Base-by-base conservation (phyloP, 2,113 vertebrate species). In the Pituophis catenifer region DNA sequence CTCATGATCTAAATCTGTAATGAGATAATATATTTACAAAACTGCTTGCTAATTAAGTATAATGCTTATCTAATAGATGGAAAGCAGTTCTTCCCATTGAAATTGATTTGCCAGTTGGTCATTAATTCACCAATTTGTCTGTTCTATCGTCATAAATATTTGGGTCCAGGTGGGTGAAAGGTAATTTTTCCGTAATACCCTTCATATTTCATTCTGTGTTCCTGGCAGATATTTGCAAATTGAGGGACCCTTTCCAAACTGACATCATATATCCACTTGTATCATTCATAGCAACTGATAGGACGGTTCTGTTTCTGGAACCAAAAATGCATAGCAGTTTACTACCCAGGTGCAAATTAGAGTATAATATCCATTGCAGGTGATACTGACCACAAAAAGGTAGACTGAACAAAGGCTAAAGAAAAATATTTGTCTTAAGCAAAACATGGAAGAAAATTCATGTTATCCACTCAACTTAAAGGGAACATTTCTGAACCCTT, bases 91-190 rank as follows among this genome's bases (percentile, higher is more conserved):
- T 91, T 93, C 94, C 95, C 91, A 88, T 93, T 93, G 70, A 81
- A 90, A 94, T 86, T 59, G 94, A 90, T 94, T 94, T 94, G 95
- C 26, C 44, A 57, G 23, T 58, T 85, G 91, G 95, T 92, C 65
- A 23, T 89, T 94, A 95, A 90, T 92, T 94, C 93, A 65, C 94
- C 44, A 90, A 86, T 94, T 95, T 91, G 89, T 95, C 87, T 90
- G 52, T 89, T 96, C 95, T 94, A 94, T 95, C 2, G 91, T 97
- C 96, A 96, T 96, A 97, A 97, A 97, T 92, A 94, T 95, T 96
- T 95, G 96, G 94, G 94, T 95, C 93, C 94, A 65, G 89, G 12
- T 58, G 55, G 58, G 89, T 44, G 88, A 94, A 95, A 23, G 59
- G 29, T 53, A 48, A 48, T 90, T 96, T 92, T 96, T 95, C 95